Base-by-base conservation (phyloP, 2,888 invertebrate genomes). In the Eupithecia subfuscata region DNA sequence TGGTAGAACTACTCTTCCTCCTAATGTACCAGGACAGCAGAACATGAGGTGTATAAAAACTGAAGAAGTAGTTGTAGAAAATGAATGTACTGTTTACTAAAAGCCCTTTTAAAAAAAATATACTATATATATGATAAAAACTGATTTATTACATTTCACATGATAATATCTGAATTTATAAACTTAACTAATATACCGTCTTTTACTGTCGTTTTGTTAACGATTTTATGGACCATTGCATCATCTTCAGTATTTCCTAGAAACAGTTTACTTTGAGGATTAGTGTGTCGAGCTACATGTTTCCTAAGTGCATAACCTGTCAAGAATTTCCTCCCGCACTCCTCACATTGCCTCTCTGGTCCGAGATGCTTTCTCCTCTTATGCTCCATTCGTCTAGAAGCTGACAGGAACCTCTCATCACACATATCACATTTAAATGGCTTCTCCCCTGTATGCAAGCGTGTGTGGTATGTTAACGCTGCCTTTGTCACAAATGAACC, bases 401-500 rank as follows among this genome's bases (percentile, higher is more conserved):
- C 94, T 0, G 94, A 90, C 0, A 95, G 93, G 85, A 94, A 95
- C 76, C 82, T 89, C 72, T 94, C 92, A 75, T 84, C 84, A 69
- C 94, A 95, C 45, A 87, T 75, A 22, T 90, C 88, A 77, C 94
- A 95, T 18, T 86, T 86, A 48, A 92, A 95, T 1, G 94, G 94
- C 73, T 91, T 92, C 76, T 94, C 95, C 0, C 95, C 95, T 0
- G 94, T 94, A 77, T 95, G 95, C 40, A 93, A 84, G 70, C 95
- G 83, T 0, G 90, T 92, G 64, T 95, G 95, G 73, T 94, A 95
- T 63, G 93, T 71, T 18, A 95, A 81, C 0, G 95, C 94, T 73
- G 93, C 94, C 80, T 93, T 94, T 0, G 94, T 89, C 0, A 94
- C 94, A 87, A 94, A 94, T 69, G 85, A 89, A 37, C 87, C 86